phyloP scores from a whole-genome alignment of 2,113 vertebrate species.

The Protomyctophum bolini region DNA sequence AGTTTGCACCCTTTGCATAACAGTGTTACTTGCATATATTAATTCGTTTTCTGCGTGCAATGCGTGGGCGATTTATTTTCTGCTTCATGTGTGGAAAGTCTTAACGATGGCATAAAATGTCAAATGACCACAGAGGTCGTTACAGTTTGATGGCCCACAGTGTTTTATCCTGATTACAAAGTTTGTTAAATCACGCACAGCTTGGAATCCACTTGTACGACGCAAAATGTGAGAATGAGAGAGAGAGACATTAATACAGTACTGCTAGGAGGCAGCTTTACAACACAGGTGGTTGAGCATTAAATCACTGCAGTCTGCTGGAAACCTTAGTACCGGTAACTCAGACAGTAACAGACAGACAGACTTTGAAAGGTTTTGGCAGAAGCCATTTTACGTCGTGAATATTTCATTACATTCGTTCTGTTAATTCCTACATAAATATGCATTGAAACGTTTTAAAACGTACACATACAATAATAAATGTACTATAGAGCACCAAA shows the following conservation, averaged over 20 bases:
- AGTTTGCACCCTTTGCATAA: no score
- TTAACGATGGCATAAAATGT: constrained; percentile 37
- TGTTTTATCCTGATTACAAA: constrained; percentile 59
- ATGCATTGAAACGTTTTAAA: constrained; percentile 68
- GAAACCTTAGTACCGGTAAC: constrained; percentile 71
- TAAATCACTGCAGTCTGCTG: constrained; percentile 57
- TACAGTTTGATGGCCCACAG: constrained; percentile 42
- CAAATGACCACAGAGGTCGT: constrained; percentile 58
- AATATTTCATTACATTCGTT: constrained; percentile 68
- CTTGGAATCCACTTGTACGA: constrained; percentile 20
- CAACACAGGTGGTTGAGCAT: constrained; percentile 37
- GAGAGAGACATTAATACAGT: constrained; percentile 32
- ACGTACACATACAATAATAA: constrained; percentile 41
- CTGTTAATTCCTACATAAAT: constrained; percentile 78
- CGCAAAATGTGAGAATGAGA: background rate
- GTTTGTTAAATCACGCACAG: constrained; percentile 45
- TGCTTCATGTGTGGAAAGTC: constrained; percentile 35
- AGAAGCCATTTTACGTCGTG: constrained; percentile 64
- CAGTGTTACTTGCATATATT: constrained; percentile 27
- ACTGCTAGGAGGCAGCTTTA: constrained; percentile 33
- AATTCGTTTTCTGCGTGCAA: constrained; percentile 11
- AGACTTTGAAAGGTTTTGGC: constrained; percentile 71
- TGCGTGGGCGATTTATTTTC: constrained; percentile 12
- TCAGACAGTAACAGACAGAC: constrained; percentile 66
- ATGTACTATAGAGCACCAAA: no score